Evolutionary conservation across 2,113 vertebrate species (phyloP), one percentile per base, ranked within the genome.

Genomic region (Vimba vimba): DNA sequence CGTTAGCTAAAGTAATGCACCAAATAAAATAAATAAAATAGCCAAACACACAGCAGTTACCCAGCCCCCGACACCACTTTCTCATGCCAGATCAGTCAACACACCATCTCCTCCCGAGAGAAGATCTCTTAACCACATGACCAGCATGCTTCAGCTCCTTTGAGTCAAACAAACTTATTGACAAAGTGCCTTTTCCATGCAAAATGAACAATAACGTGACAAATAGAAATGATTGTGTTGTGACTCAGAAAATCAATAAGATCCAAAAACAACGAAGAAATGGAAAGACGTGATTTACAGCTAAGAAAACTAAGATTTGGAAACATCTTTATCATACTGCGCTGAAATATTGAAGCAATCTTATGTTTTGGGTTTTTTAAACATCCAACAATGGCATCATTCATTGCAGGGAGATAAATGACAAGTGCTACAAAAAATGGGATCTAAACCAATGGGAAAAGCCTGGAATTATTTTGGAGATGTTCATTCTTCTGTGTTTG

Each of bases 131-230:
- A 27, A 80, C 78, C 57, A 45, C 57, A 80, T 33, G 33, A 36
- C 77, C 71, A 6, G 19, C 78, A 86, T 27, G 68, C 45, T 43
- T 27, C 76, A 73, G 52, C 25, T 43, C 77, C 74, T 78, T 23
- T 23, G 9, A 57, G 47, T 80, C 23, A 60, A 55, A 60, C 19
- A 71, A 23, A 13, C 59, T 10, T 33, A 76, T 30, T 52, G 73
- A 21, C 59, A 21, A 84, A 30, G 10, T 47, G 15, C 60, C 8
- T 30, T 33, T 30, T 77, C 15, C 75, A 55, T 77, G 43, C 25
- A 77, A 77, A 77, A 17, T 59, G n/a, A 77, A 77, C 47, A 77
- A 55, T 50, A 76, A 10, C 3, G 43, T 43, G 36, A 57, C 52
- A 57, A n/a, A n/a, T 21, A 19, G 17, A 57, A 57, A 57, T 57